Evolutionary conservation across 2,797 vertebrate genomes (phyloP).

Genomic region (Sternarchorhynchus goeldii): DNA sequence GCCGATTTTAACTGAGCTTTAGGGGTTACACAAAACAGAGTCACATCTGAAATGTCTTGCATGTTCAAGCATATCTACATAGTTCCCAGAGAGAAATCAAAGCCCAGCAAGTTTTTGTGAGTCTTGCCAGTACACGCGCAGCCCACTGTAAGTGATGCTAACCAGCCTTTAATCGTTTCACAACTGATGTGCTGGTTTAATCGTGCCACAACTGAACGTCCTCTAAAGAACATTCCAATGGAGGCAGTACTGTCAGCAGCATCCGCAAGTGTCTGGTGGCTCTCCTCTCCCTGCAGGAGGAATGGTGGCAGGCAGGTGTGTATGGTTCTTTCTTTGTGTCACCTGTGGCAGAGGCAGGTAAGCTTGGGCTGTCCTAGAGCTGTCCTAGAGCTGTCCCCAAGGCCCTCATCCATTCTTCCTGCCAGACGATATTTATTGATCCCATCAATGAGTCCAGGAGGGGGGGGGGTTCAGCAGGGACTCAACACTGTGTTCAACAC

Average conservation of each 20-base stretch:
- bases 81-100: background rate
- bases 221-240: background rate
- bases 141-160: background rate
- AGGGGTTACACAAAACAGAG: background rate
- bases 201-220: background rate
- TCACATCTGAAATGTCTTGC: background rate
- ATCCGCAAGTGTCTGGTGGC: slow-evolving; percentile 4
- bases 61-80: background rate
- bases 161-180: background rate
- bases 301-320: slow-evolving; percentile 59
- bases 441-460: slow-evolving; percentile 58
- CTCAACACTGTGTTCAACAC: slow-evolving; percentile 2
- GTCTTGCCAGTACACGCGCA: background rate
- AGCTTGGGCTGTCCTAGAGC: slow-evolving; percentile 44
- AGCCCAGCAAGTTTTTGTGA: background rate
- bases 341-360: slow-evolving; percentile 43
- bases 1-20: slow-evolving; percentile 1
- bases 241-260: background rate
- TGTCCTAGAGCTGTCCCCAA: slow-evolving; percentile 39
- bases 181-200: background rate
- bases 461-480: slow-evolving; percentile 28
- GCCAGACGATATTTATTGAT: slow-evolving; percentile 64
- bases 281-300: slow-evolving; percentile 49
- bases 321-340: slow-evolving; percentile 49
- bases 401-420: slow-evolving; percentile 58